Evolutionary conservation across 2,888 invertebrate species (phyloP), one percentile per base, ranked within the genome.

Genomic region (Tyria jacobaeae): DNA sequence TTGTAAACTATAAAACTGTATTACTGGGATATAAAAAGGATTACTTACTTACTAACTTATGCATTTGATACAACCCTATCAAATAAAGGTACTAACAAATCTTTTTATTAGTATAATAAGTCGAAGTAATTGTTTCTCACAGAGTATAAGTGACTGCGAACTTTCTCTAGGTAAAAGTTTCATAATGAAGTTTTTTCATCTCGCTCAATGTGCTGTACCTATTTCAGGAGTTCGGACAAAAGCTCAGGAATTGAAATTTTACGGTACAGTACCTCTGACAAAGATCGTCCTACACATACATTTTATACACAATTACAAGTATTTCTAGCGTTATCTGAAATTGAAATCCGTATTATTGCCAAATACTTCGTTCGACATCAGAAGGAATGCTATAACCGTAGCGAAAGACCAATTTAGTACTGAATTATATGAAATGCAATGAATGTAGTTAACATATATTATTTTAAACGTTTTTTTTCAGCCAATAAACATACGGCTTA

Each of bases 311-410:
- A 87, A 88, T 88, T 87, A 86, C 85, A 83, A 82, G 81, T 82
- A 83, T 82, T 83, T 77, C 78, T 73, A 77, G 70, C 78, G 76
- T 81, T 87, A 89, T 89, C 89, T 89, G 75, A 88, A 89, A 89
- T 89, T 87, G 84, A 84, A 87, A 89, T 88, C 87, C 73, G 83
- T 83, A 83, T 84, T 84, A 87, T 82, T 83, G 85, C 85, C 86
- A 84, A 87, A 88, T 82, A 78, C 75, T 76, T 79, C 79, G 75
- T 73, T 66, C 57, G 71, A 71, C 75, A 75, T 74, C 72, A 75
- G 70, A 69, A 70, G 55, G 56, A 63, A 50, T 60, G 57, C 51
- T 64, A 66, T 64, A 66, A 58, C 48, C 52, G 48, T 54, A 39
- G 52, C 48, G n/a, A 57, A 48, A 52, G 34, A 55, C 60, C 51